These are phyloP conservation scores for Amphiprion clarkii DNA, from an alignment of 2,797 vertebrate species.

Conservation along the genomic window DNA sequence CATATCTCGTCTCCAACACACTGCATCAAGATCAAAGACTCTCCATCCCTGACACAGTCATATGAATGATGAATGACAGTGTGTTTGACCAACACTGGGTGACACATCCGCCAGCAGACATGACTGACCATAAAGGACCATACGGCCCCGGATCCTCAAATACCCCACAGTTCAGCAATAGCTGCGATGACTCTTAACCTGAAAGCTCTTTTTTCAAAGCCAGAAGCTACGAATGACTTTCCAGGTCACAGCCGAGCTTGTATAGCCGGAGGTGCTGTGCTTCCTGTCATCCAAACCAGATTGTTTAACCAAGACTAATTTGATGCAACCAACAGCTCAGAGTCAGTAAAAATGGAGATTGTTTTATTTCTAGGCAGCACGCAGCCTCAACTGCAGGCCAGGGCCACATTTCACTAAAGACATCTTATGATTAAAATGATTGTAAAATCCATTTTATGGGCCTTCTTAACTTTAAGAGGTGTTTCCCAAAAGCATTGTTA, in stretches of 20 bases:
- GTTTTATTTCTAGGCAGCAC: slow-evolving; percentile 51
- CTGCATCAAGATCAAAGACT: background rate
- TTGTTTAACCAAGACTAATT: slow-evolving; percentile 44
- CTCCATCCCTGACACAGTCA: slow-evolving; percentile 11
- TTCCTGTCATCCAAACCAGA: slow-evolving; percentile 23
- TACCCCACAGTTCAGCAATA: background rate
- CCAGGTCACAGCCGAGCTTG: slow-evolving; percentile 39
- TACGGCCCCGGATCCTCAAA: slow-evolving; percentile 1
- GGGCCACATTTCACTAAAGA: slow-evolving; percentile 14
- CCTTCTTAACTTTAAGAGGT: slow-evolving; percentile 1
- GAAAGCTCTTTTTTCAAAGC: slow-evolving; percentile 29
- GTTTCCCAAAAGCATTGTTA: slow-evolving; percentile 6
- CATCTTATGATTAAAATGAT: slow-evolving; percentile 5
- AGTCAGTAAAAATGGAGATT: slow-evolving; percentile 25
- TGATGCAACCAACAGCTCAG: slow-evolving; percentile 37
- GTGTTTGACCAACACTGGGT: slow-evolving; percentile 40
- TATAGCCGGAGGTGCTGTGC: slow-evolving; percentile 26
- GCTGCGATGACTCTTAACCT: slow-evolving; percentile 39
- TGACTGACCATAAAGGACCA: slow-evolving; percentile 1
- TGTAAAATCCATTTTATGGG: slow-evolving; percentile 23
- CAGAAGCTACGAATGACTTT: slow-evolving; percentile 41
- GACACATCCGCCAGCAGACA: slow-evolving; percentile 9
- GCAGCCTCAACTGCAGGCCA: slow-evolving; percentile 33
- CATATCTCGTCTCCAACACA: too few species aligned
- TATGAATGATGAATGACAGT: slow-evolving; percentile 22